Conservation (phyloP, 2,797 vertebrate genomes). For the Dendrocincla tyrannina region DNA sequence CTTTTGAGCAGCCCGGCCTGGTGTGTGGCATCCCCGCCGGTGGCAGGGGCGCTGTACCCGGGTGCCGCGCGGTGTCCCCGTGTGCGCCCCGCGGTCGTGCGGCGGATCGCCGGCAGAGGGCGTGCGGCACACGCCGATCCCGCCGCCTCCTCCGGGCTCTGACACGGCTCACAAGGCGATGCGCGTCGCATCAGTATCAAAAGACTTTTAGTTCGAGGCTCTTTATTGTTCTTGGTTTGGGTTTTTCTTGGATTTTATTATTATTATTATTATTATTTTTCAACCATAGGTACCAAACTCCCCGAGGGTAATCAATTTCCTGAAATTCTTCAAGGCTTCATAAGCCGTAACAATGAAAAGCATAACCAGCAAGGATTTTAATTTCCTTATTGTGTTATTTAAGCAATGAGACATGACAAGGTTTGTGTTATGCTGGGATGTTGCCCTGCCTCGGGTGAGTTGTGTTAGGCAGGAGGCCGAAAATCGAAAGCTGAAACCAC, state of each 20-base stretch:
- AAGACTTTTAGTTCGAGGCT: not conserved
- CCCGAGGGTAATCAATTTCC: conserved; percentile 11
- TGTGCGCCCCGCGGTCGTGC: too few relatives aligned
- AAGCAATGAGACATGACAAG: conserved; percentile 33
- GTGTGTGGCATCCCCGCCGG: rapidly evolving
- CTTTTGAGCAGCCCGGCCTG: rapidly evolving
- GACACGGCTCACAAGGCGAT: rapidly evolving
- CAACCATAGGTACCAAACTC: not conserved
- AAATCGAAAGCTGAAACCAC: not conserved
- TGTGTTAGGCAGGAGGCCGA: not conserved
- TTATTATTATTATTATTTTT: not conserved
- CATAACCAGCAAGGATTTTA: conserved; percentile 33
- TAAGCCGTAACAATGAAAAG: not conserved
- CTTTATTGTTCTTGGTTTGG: not conserved
- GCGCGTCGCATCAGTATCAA: not conserved
- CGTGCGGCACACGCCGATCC: conserved; percentile 44
- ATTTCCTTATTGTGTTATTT: conserved; percentile 57
- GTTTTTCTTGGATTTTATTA: too few relatives aligned
- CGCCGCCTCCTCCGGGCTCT: not conserved
- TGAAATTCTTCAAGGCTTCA: conserved; percentile 32
- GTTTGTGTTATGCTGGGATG: conserved; percentile 24
- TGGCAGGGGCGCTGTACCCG: rapidly evolving
- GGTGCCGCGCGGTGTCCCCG: rapidly evolving
- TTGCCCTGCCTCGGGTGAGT: not conserved
- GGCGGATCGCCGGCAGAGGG: conserved; percentile 66